phyloP scores from a whole-genome alignment of 2,113 vertebrate species.

The Saccopteryx bilineata region DNA sequence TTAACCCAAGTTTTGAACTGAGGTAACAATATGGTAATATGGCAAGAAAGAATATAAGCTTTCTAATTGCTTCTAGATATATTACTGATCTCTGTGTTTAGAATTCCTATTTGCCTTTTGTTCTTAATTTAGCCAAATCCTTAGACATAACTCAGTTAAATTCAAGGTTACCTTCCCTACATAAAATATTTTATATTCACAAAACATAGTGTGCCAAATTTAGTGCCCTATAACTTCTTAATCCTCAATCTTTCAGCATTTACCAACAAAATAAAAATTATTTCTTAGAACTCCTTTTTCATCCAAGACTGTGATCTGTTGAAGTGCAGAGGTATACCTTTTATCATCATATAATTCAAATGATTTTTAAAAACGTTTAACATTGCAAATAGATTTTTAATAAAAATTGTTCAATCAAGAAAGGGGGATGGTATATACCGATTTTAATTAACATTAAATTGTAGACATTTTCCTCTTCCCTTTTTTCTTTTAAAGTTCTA shows the following conservation, averaged over 20 bases:
- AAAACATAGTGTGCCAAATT: not conserved
- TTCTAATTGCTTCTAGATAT: not conserved
- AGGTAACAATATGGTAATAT: not conserved
- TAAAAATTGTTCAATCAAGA: not conserved
- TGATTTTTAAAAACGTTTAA: not conserved
- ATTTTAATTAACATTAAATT: not conserved
- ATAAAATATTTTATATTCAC: not conserved
- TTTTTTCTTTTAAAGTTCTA: slow-evolving; percentile 45
- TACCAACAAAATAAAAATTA: slow-evolving; percentile 30
- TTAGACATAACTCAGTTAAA: not conserved
- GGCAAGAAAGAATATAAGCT: not conserved
- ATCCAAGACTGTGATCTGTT: not conserved
- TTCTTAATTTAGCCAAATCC: not conserved
- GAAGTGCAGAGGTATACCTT: not conserved
- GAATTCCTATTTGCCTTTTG: not conserved
- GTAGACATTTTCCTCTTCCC: not conserved
- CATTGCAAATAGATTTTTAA: slow-evolving; percentile 17
- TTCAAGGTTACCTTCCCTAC: not conserved
- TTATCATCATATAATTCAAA: not conserved
- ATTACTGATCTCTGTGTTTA: not conserved
- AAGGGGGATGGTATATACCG: not conserved
- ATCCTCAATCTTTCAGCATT: not conserved
- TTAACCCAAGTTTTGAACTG: not conserved
- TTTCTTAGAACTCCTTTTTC: not conserved
- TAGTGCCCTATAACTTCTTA: not conserved